Evolutionary conservation across 30 jellyfish, hydroid and myxozoan species (phyloP), one percentile per base, ranked within the genome.

Genomic region (Cassiopea xamachana): DNA sequence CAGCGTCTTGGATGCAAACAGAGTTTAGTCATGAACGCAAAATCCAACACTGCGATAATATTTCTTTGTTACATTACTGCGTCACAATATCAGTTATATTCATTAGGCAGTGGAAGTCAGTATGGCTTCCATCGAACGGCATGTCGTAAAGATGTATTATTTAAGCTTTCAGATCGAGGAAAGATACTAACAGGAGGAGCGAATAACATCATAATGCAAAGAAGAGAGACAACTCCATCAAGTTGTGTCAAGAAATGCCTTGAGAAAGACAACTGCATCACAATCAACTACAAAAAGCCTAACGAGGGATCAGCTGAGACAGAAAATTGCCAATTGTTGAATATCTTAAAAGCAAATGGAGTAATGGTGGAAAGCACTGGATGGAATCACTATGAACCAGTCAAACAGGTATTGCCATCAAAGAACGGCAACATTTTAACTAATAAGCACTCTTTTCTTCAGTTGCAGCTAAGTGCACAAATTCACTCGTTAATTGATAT

Each of bases 331-430:
- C 83, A 86, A 49, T 69, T 86, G 58, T 76, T 86, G 69, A 70
- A 86, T 45, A 86, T 86, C 60, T 2, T 39, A 49, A 86, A 86
- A 46, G 78, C 27, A 17, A 60, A 46, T 13, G 62, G 80, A 1
- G 48, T 81, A 1, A 47, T 47, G n/a, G 55, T 75, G 16, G 61
- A 27, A 1, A 75, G 61, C 1, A 10, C 60, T 1, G 88, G 83
- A 58, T 86, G 93, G 93, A 86, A 43, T 16, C 93, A 86, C 62
- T 86, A 86, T 51, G 93, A 86, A 60, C 83, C 87, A 46, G 88
- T 75, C 43, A 27, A 49, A 58, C 93, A 86, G 93, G 93, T 86
- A 1, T 71, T 7, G 78, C 3, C 6, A 5, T 69, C 14, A 69
- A 16, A 69, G 78, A n/a, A 16, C 14, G 17, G 45, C 14, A n/a